A percentile compares a stretch with the other conserved stretches of the same genome.
These are phyloP conservation scores for Philhelius pedissequus DNA, from an alignment of 2,888 invertebrate species.

Conservation along the genomic window DNA sequence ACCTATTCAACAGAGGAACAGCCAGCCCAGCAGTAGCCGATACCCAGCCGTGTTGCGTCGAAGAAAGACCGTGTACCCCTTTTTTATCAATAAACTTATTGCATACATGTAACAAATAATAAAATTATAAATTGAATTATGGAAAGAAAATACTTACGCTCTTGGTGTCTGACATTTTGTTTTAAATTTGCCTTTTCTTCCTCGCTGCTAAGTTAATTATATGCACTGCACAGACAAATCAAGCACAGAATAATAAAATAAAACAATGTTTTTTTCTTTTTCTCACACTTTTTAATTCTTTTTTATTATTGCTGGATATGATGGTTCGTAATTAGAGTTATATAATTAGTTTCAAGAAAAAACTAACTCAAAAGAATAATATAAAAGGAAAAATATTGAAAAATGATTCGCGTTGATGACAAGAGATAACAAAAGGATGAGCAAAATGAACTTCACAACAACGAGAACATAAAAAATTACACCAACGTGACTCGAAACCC, in stretches of 20 bases:
- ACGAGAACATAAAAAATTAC: conserved; percentile 61
- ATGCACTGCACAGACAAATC: neutral
- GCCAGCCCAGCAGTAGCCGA: neutral
- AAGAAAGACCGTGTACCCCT: conserved; percentile 4
- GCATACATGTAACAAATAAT: neutral
- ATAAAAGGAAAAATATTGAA: conserved; percentile 26
- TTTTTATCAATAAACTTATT: neutral
- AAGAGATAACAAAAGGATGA: conserved; percentile 65
- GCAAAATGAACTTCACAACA: conserved; percentile 58
- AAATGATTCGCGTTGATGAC: conserved; percentile 40
- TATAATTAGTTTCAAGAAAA: too few species aligned
- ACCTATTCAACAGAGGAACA: conserved; percentile 35
- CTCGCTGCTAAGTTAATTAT: neutral
- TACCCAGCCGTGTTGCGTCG: neutral
- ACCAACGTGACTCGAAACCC: conserved; percentile 18
- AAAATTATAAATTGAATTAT: neutral
- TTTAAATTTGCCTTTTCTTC: conserved; percentile 15
- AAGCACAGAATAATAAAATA: conserved; percentile 9
- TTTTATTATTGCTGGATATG: neutral
- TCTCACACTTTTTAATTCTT: conserved; percentile 8
- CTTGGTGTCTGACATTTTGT: conserved; percentile 65
- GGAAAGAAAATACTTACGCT: conserved; percentile 45
- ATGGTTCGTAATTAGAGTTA: neutral
- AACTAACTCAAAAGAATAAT: neutral
- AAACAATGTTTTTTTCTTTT: neutral